Conservation (phyloP, 2,888 invertebrate species). For the Doris montereyensis region DNA sequence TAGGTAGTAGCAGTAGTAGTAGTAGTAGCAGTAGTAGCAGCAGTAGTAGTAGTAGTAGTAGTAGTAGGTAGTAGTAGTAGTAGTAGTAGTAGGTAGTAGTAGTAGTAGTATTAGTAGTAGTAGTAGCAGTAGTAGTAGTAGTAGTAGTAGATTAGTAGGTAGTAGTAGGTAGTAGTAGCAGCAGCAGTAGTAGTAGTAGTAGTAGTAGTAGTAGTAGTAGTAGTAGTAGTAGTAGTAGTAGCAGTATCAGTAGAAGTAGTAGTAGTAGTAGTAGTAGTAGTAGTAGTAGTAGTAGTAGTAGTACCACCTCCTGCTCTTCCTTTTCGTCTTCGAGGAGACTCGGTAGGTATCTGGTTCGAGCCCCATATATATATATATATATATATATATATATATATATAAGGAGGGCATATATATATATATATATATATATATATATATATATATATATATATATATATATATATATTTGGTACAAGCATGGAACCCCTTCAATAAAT, state of each 20-base stretch:
- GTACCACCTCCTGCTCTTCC: too few relatives aligned
- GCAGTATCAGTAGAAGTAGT: neutral
- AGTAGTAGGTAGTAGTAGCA: neutral
- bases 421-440: too few relatives aligned
- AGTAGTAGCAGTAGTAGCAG: neutral
- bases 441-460: too few relatives aligned
- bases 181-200: neutral
- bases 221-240: neutral
- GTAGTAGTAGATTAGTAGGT: too few relatives aligned
- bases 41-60: neutral
- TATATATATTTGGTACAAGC: too few relatives aligned
- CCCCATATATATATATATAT: too few relatives aligned
- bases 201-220: neutral
- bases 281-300: neutral
- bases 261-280: neutral
- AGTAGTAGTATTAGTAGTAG: neutral
- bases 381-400: too few relatives aligned
- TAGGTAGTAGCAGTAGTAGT: neutral
- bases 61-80: neutral
- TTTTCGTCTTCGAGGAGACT: too few relatives aligned
- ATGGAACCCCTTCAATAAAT: too few relatives aligned
- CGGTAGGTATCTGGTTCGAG: too few relatives aligned
- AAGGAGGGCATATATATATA: too few relatives aligned
- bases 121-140: neutral
- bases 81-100: neutral